Evolutionary conservation across 2,797 vertebrate species (phyloP).

Genomic region (Prunella strophiata): DNA sequence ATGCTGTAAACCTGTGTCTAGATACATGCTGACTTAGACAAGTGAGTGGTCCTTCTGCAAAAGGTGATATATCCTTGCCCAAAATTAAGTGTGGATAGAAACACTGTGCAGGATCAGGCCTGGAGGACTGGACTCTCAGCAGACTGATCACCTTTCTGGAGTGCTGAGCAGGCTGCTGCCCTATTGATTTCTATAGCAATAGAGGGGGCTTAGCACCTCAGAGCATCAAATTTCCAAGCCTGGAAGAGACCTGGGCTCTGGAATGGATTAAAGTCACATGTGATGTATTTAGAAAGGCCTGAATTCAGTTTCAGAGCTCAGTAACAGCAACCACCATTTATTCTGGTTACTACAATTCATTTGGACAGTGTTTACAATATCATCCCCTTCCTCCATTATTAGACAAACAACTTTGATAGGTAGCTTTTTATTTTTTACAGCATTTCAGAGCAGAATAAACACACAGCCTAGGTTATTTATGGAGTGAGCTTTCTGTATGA

Average conservation of each 20-base stretch:
- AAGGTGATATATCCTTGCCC: neutral
- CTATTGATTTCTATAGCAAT: neutral
- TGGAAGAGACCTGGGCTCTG: slow-evolving; percentile 70
- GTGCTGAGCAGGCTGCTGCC: slow-evolving; percentile 24
- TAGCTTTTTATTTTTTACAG: slow-evolving; percentile 75
- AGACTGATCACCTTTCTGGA: neutral
- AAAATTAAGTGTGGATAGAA: neutral
- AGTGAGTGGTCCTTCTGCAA: neutral
- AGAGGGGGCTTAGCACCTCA: slow-evolving; percentile 35
- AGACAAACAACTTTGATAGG: slow-evolving; percentile 69
- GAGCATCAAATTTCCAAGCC: slow-evolving; percentile 41
- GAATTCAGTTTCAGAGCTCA: slow-evolving; percentile 43
- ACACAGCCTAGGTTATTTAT: slow-evolving; percentile 72
- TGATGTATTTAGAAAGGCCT: slow-evolving; percentile 74
- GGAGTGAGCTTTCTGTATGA: slow-evolving; percentile 57
- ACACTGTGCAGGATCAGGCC: neutral
- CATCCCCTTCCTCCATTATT: slow-evolving; percentile 62
- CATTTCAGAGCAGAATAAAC: slow-evolving; percentile 76
- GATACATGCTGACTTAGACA: accelerated
- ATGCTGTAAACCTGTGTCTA: neutral
- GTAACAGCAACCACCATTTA: slow-evolving; percentile 69
- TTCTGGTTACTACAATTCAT: slow-evolving; percentile 79
- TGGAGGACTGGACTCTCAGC: neutral
- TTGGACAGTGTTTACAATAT: slow-evolving; percentile 75
- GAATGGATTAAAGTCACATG: slow-evolving; percentile 75